A percentile compares a stretch with the other conserved stretches of the same genome.
phyloP scores from a whole-genome alignment of 2,888 invertebrate genomes.

The Diarsia dahlii region DNA sequence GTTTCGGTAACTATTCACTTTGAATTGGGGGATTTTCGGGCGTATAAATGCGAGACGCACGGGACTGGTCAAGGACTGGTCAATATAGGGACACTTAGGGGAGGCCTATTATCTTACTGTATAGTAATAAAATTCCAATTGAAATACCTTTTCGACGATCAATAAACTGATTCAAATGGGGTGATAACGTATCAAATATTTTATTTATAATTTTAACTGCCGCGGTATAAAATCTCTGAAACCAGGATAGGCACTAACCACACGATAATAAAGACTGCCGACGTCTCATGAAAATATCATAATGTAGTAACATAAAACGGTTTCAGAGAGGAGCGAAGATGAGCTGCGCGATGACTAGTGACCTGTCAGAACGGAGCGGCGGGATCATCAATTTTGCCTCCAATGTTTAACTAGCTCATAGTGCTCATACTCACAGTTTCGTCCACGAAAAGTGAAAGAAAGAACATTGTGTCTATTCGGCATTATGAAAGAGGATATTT shows the following conservation, averaged over 20 bases:
- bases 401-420: background rate
- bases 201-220: background rate
- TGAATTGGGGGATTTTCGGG: too few species aligned
- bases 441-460: too few species aligned
- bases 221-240: too few species aligned
- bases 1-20: too few species aligned
- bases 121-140: background rate
- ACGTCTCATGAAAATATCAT: background rate
- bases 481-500: too few species aligned
- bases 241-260: too few species aligned
- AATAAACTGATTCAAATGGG: background rate
- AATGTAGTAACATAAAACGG: background rate
- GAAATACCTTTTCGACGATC: background rate
- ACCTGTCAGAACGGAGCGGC: slow-evolving; percentile 1
- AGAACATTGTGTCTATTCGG: too few species aligned
- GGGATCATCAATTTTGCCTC: slow-evolving; percentile 3
- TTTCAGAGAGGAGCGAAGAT: background rate
- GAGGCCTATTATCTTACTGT: too few species aligned
- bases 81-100: too few species aligned
- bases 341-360: slow-evolving; percentile 1
- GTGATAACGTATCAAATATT: background rate
- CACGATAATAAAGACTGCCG: background rate
- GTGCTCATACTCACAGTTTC: background rate
- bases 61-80: too few species aligned
- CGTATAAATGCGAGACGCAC: too few species aligned